Conservation (phyloP, 2,888 invertebrate genomes). For the Laothoe populi region DNA sequence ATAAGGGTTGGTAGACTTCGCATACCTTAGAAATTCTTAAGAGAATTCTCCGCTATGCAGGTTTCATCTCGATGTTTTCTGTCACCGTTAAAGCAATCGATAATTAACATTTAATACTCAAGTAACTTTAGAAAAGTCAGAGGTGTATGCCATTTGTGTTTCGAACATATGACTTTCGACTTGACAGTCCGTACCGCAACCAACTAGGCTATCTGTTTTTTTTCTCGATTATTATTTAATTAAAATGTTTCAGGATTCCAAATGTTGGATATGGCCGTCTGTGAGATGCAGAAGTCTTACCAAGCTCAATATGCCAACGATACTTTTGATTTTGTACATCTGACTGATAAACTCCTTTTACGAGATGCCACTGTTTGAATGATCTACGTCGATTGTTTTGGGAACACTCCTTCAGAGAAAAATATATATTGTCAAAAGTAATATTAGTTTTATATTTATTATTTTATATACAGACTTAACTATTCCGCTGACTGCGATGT, state of each 20-base stretch:
- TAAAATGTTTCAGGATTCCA: conserved; percentile 45
- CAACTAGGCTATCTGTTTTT: neutral
- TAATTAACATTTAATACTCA: no score
- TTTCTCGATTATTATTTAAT: neutral
- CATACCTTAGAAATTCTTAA: no score
- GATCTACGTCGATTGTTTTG: neutral
- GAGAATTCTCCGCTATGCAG: no score
- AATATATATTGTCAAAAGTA: neutral
- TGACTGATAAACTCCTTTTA: conserved; percentile 12
- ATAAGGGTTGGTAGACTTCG: no score
- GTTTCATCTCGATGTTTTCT: no score
- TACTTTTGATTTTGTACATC: conserved; percentile 39
- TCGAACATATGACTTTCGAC: no score
- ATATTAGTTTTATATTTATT: neutral
- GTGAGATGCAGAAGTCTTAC: conserved; percentile 45
- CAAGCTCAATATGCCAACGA: conserved; percentile 36
- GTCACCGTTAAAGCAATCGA: no score
- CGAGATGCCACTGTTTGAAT: neutral
- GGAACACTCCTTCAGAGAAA: neutral
- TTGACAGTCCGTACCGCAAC: no score
- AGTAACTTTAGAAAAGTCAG: no score
- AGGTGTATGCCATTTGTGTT: no score
- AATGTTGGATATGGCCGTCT: conserved; percentile 42
- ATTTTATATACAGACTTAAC: no score
- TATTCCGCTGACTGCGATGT: no score